Conservation (phyloP, 2,113 vertebrate species). For the Triplophysa tibetana region DNA sequence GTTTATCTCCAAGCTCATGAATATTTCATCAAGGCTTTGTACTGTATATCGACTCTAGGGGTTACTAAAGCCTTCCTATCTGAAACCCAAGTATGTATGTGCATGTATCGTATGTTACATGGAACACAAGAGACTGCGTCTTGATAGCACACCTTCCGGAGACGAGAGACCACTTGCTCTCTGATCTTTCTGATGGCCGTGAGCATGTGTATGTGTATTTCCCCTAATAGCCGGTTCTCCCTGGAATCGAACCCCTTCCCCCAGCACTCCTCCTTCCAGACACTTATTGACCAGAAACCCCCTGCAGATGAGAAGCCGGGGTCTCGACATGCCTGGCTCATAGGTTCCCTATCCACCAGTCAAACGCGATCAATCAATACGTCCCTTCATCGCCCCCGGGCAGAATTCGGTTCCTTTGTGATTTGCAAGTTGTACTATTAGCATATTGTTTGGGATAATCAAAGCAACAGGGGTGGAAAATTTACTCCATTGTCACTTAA, state of each 20-base stretch:
- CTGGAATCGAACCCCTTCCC: not conserved
- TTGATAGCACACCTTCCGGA: not conserved
- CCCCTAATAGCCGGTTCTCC: not conserved
- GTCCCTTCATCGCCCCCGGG: not conserved
- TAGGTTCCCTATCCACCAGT: conserved; percentile 50
- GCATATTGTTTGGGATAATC: conserved; percentile 40
- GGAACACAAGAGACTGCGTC: conserved; percentile 19
- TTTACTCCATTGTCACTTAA: conserved; percentile 23
- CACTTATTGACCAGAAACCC: conserved; percentile 43
- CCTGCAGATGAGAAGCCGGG: conserved; percentile 26
- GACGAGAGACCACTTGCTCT: not conserved
- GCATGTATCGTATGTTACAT: conserved; percentile 16
- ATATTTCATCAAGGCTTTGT: conserved; percentile 15
- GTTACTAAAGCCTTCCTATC: not conserved
- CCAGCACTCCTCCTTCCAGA: conserved; percentile 4
- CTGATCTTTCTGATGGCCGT: conserved; percentile 10
- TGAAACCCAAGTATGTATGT: conserved; percentile 14
- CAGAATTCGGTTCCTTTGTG: conserved; percentile 43
- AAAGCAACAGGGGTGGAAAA: not conserved
- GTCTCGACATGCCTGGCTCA: conserved; percentile 38
- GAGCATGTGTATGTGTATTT: not conserved
- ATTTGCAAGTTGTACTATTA: conserved; percentile 42
- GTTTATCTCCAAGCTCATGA: not conserved
- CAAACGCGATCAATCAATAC: conserved; percentile 51
- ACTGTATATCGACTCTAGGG: conserved; percentile 13